These are phyloP conservation scores for Pseudeuparius sepicola DNA, from an alignment of 2,888 invertebrate species.

Conservation along the genomic window DNA sequence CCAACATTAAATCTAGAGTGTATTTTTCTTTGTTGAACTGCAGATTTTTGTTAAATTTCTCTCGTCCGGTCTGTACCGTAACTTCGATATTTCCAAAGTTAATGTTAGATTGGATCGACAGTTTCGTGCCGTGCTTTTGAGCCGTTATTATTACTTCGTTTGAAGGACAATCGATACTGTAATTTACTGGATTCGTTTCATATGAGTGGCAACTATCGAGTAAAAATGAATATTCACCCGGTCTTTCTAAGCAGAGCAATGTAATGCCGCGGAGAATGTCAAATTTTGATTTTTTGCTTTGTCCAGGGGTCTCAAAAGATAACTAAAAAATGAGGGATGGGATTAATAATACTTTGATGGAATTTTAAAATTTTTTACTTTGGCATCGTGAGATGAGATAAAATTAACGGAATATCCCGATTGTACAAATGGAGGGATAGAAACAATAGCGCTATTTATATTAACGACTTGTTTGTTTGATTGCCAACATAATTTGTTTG, in stretches of 20 bases:
- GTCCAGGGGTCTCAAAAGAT: constrained; percentile 35
- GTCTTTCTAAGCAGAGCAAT: constrained; percentile 61
- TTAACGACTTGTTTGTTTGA: constrained; percentile 52
- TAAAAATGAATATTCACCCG: constrained; percentile 57
- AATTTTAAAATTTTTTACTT: too few relatives aligned
- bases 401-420: constrained; percentile 69
- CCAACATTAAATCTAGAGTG: constrained; percentile 36
- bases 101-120: constrained; percentile 25
- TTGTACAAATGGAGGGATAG: constrained; percentile 65
- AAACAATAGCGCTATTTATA: constrained; percentile 52
- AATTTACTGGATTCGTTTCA: constrained; percentile 34
- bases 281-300: constrained; percentile 31
- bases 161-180: constrained; percentile 37
- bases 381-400: constrained; percentile 57
- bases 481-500: constrained; percentile 77
- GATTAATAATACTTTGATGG: too few relatives aligned
- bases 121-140: constrained; percentile 30
- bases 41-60: constrained; percentile 16
- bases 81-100: constrained; percentile 31
- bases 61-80: constrained; percentile 20
- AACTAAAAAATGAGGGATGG: constrained; percentile 41
- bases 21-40: too few relatives aligned
- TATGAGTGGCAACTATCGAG: constrained; percentile 79
- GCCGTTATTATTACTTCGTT: constrained; percentile 35
- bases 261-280: constrained; percentile 55